Evolutionary conservation across 92 coral and sea anemone species (phyloP), one percentile per base, ranked within the genome.

Genomic region (Parazoanthus darwini): DNA sequence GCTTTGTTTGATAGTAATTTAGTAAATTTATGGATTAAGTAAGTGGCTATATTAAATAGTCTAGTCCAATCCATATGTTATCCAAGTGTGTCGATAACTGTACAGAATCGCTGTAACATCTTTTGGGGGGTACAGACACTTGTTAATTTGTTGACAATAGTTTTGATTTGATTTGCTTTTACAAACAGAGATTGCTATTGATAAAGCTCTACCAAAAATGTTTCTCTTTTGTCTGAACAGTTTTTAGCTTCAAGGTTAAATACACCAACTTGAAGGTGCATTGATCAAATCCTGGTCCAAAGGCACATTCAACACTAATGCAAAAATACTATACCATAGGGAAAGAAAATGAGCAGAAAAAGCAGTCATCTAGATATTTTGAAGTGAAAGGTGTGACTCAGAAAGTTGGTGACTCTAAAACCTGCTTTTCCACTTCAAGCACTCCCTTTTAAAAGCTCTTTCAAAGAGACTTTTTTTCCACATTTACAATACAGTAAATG

Each of bases 11-110:
- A 66, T 81, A 58, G 56, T 63, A 67, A 65, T 43, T 46, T 66
- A 14, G 38, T 82, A 68, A 82, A 22, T 67, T 23, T 42, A 26
- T 10, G 59, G 76, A 82, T 82, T 82, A 39, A 82, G 76, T 23
- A 39, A 82, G 23, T 82, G 77, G 37, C 5, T 33, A 16, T 15
- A 23, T 23, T 38, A 70, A 26, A 16, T 75, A 39, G 51, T 39
- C 25, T 37, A 75, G 51, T 75, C 51, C 33, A 15, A 65, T 50
- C 85, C 68, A 56, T 33, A 5, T 56, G 29, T 58, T 11, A 6
- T 81, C 73, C 5, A 22, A 35, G 15, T 56, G 8, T 51, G 68
- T 25, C 26, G 71, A 43, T 42, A n/a, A 77, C 33, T 8, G 15
- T 6, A 81, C 44, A 4, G 3, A 36, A 20, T 58, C 54, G 43